A percentile compares a stretch with the other conserved stretches of the same genome.
Conservation (phyloP, 2,888 invertebrate species). For the Tetheella fluctuosa region DNA sequence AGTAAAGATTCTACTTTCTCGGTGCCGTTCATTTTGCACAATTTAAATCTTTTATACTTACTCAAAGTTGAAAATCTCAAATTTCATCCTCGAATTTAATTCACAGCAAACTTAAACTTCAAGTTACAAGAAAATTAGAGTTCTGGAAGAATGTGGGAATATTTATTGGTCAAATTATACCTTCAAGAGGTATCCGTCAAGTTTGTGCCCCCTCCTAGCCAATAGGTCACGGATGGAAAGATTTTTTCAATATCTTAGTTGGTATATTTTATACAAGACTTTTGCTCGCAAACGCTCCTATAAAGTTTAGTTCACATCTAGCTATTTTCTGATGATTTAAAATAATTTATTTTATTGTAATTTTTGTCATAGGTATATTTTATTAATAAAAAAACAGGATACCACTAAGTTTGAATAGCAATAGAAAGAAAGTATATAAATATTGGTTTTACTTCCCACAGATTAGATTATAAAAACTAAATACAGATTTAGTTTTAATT, state of each 20-base stretch:
- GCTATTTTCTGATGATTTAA: neutral
- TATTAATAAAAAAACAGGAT: too few relatives aligned
- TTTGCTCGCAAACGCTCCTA: neutral
- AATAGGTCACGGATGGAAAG: conserved; percentile 49
- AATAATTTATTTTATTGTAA: too few relatives aligned
- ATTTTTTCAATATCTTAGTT: conserved; percentile 16
- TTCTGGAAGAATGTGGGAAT: conserved; percentile 10
- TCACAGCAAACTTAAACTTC: neutral
- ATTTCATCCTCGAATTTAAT: neutral
- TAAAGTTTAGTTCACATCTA: neutral
- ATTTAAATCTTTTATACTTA: neutral
- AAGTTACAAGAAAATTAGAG: conserved; percentile 12
- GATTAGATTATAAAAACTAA: too few relatives aligned
- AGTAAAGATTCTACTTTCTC: too few relatives aligned
- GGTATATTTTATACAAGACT: neutral
- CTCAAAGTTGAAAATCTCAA: neutral
- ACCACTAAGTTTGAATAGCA: too few relatives aligned
- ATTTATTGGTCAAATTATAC: conserved; percentile 61
- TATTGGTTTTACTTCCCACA: too few relatives aligned
- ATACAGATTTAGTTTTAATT: too few relatives aligned
- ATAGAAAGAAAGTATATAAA: too few relatives aligned
- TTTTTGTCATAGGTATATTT: too few relatives aligned
- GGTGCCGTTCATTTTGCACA: too few relatives aligned
- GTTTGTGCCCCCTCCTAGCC: conserved; percentile 26
- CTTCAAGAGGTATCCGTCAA: conserved; percentile 22